These are phyloP conservation scores for Hemistola chrysoprasaria DNA, from an alignment of 2,888 invertebrate genomes.

Conservation along the genomic window DNA sequence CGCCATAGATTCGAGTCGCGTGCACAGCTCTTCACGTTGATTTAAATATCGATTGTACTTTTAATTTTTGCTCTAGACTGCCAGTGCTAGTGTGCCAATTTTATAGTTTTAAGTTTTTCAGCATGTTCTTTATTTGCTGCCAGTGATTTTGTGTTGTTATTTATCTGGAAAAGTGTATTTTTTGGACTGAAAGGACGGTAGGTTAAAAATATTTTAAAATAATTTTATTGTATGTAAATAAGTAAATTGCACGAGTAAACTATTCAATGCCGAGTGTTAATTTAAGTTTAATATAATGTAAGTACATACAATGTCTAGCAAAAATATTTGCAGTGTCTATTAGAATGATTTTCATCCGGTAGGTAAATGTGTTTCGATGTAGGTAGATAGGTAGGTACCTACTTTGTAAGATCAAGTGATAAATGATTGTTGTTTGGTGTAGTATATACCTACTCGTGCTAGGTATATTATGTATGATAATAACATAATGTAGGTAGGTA, in stretches of 20 bases:
- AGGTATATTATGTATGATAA: too few relatives aligned
- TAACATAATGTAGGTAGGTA: too few relatives aligned
- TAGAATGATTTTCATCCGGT: neutral
- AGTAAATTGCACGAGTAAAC: too few relatives aligned
- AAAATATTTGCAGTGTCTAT: constrained; percentile 2
- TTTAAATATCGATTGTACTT: constrained; percentile 32
- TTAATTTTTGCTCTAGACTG: constrained; percentile 28
- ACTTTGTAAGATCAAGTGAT: too few relatives aligned
- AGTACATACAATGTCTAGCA: neutral
- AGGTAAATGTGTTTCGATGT: too few relatives aligned
- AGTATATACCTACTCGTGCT: too few relatives aligned
- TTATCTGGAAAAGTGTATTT: constrained; percentile 12
- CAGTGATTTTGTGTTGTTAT: constrained; percentile 29
- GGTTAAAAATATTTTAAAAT: constrained; percentile 1
- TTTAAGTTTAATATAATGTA: too few relatives aligned
- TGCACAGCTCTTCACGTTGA: constrained; percentile 48
- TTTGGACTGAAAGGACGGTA: constrained; percentile 27
- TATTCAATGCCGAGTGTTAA: constrained; percentile 3
- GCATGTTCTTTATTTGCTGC: constrained; percentile 13
- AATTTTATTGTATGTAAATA: neutral
- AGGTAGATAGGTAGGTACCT: too few relatives aligned
- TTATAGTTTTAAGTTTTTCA: constrained; percentile 17
- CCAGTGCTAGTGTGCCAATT: neutral
- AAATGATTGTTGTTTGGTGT: too few relatives aligned
- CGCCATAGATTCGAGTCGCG: constrained; percentile 60